phyloP scores from a whole-genome alignment of 2,797 vertebrate genomes.

The Florisuga fusca region DNA sequence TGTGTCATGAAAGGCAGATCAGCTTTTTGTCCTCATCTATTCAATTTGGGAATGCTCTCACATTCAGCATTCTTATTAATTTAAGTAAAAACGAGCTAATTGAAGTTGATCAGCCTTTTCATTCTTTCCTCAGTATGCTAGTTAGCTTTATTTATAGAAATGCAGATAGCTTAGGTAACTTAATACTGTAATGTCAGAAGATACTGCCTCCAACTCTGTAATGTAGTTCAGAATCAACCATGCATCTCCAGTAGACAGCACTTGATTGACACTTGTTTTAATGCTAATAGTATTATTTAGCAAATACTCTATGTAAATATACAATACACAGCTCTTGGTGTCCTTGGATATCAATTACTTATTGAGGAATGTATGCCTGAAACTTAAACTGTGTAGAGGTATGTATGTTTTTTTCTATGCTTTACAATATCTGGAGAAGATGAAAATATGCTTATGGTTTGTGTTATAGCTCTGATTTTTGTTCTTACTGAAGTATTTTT shows the following conservation, averaged over 20 bases:
- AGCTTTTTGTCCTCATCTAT: not conserved
- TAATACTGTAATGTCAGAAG: constrained; percentile 47
- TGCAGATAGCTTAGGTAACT: constrained; percentile 24
- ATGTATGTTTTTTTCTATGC: not conserved
- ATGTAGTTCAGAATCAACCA: not conserved
- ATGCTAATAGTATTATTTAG: not conserved
- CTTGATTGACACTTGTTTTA: not conserved
- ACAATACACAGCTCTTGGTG: not conserved
- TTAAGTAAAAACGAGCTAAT: not conserved
- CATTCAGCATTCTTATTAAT: not conserved
- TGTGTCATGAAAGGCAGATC: not conserved
- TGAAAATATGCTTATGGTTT: not conserved
- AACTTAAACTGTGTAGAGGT: not conserved
- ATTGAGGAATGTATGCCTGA: rapidly evolving
- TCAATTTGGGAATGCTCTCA: not conserved
- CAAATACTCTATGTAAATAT: not conserved
- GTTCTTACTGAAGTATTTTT: constrained; percentile 37
- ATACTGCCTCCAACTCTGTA: not conserved
- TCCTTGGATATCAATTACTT: not conserved
- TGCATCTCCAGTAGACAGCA: not conserved
- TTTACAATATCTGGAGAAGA: not conserved
- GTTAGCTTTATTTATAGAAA: constrained; percentile 15
- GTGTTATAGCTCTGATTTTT: constrained; percentile 1
- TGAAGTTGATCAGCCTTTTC: not conserved
- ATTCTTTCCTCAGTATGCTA: not conserved